Evolutionary conservation across 2,888 invertebrate genomes (phyloP).

Genomic region (Acanthacorydalis orientalis): DNA sequence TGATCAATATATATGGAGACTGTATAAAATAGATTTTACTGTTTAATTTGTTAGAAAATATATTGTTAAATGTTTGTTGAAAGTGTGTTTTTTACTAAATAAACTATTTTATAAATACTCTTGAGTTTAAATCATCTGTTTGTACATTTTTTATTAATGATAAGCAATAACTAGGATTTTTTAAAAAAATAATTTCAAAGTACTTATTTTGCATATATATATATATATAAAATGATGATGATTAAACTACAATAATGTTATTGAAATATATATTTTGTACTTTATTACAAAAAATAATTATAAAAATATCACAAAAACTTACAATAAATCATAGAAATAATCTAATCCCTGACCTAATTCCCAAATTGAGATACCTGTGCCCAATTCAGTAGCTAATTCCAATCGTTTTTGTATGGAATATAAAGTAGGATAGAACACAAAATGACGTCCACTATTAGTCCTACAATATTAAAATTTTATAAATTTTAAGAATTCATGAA

Average conservation of each 20-base stretch:
- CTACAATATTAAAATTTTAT: conserved; percentile 26
- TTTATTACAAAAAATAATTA: neutral
- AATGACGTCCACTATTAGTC: conserved; percentile 48
- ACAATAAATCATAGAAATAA: conserved; percentile 79
- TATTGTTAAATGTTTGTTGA: too few relatives aligned
- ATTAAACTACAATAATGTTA: neutral
- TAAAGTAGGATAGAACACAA: conserved; percentile 80
- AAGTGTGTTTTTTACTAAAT: too few relatives aligned
- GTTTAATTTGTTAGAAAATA: too few relatives aligned
- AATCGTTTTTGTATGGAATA: conserved; percentile 67
- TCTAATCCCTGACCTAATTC: conserved; percentile 92
- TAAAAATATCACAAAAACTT: neutral
- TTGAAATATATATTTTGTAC: neutral
- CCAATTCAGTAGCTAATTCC: conserved; percentile 59
- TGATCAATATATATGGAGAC: neutral
- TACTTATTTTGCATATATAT: neutral
- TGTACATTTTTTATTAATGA: too few relatives aligned
- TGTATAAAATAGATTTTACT: neutral
- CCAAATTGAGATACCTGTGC: conserved; percentile 83
- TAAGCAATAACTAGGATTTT: neutral
- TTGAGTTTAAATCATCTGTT: too few relatives aligned
- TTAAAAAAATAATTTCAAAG: neutral
- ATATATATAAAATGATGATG: neutral
- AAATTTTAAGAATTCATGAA: neutral
- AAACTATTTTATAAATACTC: too few relatives aligned